phyloP scores from a whole-genome alignment of 2,797 vertebrate species.

The Tapirus indicus region DNA sequence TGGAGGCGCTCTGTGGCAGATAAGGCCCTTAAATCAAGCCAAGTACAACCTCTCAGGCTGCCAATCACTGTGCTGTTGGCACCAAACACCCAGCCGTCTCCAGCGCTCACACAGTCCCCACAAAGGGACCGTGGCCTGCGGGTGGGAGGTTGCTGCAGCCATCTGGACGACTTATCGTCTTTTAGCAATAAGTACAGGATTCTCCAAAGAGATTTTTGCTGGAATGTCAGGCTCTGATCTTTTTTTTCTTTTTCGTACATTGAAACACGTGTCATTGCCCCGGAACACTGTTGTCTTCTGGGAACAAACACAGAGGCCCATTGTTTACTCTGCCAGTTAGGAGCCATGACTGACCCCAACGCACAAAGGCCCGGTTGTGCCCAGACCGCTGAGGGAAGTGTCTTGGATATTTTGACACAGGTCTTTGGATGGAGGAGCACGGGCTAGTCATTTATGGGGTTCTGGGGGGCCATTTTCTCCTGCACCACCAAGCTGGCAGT shows the following conservation, averaged over 20 bases:
- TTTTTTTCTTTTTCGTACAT: not conserved
- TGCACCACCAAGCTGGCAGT: rapidly evolving
- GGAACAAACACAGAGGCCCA: constrained; percentile 71
- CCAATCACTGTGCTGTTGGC: not conserved
- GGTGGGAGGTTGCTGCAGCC: not conserved
- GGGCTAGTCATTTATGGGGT: not conserved
- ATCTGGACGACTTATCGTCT: not conserved
- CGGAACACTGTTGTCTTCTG: constrained; percentile 60
- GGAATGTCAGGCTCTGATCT: constrained; percentile 31
- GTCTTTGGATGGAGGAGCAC: not conserved
- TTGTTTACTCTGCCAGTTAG: constrained; percentile 66
- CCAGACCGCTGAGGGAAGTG: not conserved
- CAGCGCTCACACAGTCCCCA: not conserved
- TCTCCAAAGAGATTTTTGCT: constrained; percentile 38
- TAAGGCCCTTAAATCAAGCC: not conserved
- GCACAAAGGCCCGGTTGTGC: constrained; percentile 70
- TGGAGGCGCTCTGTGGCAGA: not conserved
- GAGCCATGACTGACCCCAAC: not conserved
- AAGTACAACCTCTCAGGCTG: not conserved
- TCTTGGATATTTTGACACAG: not conserved
- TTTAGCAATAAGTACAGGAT: not conserved
- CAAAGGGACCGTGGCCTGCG: not conserved
- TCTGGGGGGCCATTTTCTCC: not conserved
- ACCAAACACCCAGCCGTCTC: not conserved
- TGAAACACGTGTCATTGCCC: constrained; percentile 49